These are phyloP conservation scores for Brachyhypopomus occidentalis DNA, from an alignment of 2,113 vertebrate species.

Conservation along the genomic window DNA sequence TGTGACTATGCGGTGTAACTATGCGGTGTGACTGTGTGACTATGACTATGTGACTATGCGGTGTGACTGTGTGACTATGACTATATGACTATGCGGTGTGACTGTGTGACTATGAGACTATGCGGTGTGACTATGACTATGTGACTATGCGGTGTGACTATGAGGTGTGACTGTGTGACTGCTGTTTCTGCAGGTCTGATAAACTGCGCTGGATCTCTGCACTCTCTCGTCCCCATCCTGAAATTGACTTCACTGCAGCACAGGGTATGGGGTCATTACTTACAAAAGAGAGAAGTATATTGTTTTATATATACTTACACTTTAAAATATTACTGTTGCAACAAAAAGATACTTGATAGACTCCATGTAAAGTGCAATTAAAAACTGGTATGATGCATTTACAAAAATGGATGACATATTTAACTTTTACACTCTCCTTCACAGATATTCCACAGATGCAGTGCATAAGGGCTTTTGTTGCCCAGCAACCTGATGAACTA, in stretches of 20 bases:
- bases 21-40: too few species aligned
- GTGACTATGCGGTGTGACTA: too few species aligned
- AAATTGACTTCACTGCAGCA: conserved; percentile 72
- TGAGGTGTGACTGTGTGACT: not conserved
- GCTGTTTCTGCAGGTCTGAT: conserved; percentile 80
- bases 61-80: too few species aligned
- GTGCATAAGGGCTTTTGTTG: conserved; percentile 85
- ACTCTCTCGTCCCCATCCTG: conserved; percentile 76
- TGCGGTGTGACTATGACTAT: too few species aligned
- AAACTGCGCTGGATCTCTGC: conserved; percentile 96
- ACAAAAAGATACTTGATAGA: too few species aligned
- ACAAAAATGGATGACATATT: not conserved
- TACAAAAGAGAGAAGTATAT: conserved; percentile 8
- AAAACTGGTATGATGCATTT: too few species aligned
- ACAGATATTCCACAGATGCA: conserved; percentile 88
- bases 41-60: too few species aligned
- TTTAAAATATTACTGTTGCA: too few species aligned
- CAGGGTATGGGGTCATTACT: conserved; percentile 64
- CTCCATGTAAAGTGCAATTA: too few species aligned
- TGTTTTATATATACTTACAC: not conserved
- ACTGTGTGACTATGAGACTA: too few species aligned
- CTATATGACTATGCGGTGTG: too few species aligned
- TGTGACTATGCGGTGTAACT: too few species aligned
- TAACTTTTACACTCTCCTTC: conserved; percentile 26
- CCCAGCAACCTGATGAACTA: conserved; percentile 91